Conservation (phyloP, 2,888 invertebrate genomes). For the Lepidonotus clava region DNA sequence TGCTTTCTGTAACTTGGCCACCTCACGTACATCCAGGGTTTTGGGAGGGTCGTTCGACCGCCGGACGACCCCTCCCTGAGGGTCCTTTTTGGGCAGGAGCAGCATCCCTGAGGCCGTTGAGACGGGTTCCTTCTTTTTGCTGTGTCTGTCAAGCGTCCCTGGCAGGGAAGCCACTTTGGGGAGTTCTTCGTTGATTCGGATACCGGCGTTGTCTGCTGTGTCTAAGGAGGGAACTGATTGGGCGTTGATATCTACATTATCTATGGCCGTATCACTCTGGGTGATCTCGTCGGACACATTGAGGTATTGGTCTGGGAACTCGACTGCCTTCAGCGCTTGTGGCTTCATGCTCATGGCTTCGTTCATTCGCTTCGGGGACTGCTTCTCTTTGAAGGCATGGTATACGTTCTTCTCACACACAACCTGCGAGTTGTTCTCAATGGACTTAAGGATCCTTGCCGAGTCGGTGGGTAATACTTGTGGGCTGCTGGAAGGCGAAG, state of each 20-base stretch:
- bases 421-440: conserved; percentile 69
- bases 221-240: conserved; percentile 35
- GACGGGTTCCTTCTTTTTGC: neutral
- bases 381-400: conserved; percentile 74
- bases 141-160: conserved; percentile 14
- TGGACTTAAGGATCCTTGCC: conserved; percentile 70
- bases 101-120: neutral
- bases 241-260: neutral
- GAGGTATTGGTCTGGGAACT: conserved; percentile 60
- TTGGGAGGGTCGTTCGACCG: conserved; percentile 63
- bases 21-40: conserved; percentile 67
- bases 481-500: conserved; percentile 20
- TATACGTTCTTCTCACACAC: conserved; percentile 71
- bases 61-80: neutral
- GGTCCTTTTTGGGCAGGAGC: neutral
- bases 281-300: conserved; percentile 53
- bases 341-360: conserved; percentile 61
- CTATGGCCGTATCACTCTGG: conserved; percentile 11
- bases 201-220: neutral
- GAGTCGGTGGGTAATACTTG: conserved; percentile 33
- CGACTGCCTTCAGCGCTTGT: conserved; percentile 66
- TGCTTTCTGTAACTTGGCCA: conserved; percentile 65
- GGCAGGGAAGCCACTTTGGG: conserved; percentile 6
- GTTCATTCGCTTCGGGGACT: conserved; percentile 67
- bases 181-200: neutral